A percentile compares a stretch with the other conserved stretches of the same genome.
Evolutionary conservation across 2,113 vertebrate genomes (phyloP).

Genomic region (Azemiops feae): DNA sequence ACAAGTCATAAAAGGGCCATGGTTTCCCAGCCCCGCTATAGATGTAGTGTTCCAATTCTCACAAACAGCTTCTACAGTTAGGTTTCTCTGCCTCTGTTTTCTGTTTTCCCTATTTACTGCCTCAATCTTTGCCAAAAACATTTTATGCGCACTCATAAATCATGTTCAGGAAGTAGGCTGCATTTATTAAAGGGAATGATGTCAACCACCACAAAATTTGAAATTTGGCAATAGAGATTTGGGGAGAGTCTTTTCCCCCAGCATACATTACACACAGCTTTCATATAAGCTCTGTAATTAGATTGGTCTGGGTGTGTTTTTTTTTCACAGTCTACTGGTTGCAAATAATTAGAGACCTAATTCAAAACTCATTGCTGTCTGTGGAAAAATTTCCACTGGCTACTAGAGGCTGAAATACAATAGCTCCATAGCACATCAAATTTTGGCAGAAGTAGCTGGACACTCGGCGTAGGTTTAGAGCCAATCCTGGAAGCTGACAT

Average conservation of each 20-base stretch:
- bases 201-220: background rate
- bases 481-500: background rate
- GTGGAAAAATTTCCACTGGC: constrained; percentile 20
- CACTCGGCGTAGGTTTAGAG: background rate
- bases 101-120: background rate
- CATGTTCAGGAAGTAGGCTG: background rate
- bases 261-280: background rate
- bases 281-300: background rate
- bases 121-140: background rate
- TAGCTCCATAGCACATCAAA: background rate
- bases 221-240: constrained; percentile 5
- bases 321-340: background rate
- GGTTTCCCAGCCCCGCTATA: background rate
- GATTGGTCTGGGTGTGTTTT: rapidly evolving
- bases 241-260: background rate
- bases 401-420: background rate
- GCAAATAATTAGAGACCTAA: constrained; percentile 19
- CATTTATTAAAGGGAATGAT: background rate
- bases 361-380: constrained; percentile 17
- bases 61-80: background rate
- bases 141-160: background rate
- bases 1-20: background rate
- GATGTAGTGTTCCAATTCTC: background rate
- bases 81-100: background rate
- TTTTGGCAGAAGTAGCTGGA: constrained; percentile 13